Evolutionary conservation across 2,113 vertebrate species (phyloP).

Genomic region (Solea solea): DNA sequence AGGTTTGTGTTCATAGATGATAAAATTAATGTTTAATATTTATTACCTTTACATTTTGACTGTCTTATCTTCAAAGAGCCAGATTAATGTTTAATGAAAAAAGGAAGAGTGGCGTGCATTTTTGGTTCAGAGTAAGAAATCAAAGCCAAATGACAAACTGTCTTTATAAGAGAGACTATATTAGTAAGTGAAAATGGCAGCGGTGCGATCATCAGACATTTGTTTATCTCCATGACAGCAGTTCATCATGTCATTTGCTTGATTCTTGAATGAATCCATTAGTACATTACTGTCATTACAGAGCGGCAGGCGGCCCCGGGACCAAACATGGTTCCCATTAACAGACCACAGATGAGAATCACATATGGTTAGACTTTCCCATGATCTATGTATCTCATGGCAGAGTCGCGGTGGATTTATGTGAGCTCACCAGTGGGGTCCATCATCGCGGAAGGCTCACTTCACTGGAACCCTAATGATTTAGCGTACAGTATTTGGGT

Average conservation of each 20-base stretch:
- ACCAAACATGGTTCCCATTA: slow-evolving; percentile 62
- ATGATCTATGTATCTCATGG: slow-evolving; percentile 34
- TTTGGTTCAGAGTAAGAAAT: no score
- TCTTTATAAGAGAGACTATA: neutral
- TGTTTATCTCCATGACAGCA: slow-evolving; percentile 19
- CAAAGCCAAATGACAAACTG: no score
- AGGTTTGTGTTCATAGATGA: no score
- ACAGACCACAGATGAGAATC: slow-evolving; percentile 48
- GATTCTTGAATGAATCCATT: slow-evolving; percentile 33
- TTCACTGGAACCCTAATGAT: neutral
- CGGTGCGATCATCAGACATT: neutral
- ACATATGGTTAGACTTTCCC: slow-evolving; percentile 45
- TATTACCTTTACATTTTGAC: neutral
- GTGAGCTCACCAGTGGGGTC: slow-evolving; percentile 36
- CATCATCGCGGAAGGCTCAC: neutral
- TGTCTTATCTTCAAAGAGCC: neutral
- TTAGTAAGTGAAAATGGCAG: neutral
- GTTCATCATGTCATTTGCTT: slow-evolving; percentile 4
- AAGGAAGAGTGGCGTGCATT: neutral
- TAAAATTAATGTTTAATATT: no score
- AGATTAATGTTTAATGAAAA: neutral
- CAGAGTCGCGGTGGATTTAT: slow-evolving; percentile 30
- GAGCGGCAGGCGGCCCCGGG: neutral
- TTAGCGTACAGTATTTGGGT: no score
- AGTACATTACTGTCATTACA: neutral